Evolutionary conservation across 2,888 invertebrate species (phyloP).

Genomic region (Tinea semifulvella): DNA sequence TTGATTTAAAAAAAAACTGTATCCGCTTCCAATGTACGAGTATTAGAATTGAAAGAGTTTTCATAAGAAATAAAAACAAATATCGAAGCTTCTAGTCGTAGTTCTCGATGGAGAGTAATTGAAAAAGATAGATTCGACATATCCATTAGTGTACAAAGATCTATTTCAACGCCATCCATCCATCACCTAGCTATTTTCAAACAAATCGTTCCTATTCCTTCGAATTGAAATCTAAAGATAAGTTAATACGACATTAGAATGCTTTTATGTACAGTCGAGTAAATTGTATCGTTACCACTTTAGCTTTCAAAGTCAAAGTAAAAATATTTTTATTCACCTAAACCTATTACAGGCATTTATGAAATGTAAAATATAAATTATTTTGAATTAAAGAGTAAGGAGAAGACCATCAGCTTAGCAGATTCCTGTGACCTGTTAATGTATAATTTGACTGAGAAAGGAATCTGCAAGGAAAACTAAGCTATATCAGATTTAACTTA

Average conservation of each 20-base stretch:
- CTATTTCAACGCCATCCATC: background rate
- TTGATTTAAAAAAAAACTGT: no score
- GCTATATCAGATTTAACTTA: no score
- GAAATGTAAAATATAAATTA: background rate
- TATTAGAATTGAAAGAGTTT: no score
- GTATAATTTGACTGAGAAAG: no score
- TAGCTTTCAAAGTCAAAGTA: background rate
- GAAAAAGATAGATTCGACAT: slow-evolving; percentile 2
- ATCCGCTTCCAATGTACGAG: no score
- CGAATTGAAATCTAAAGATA: slow-evolving; percentile 8
- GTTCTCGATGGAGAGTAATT: slow-evolving; percentile 6
- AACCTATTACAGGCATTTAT: background rate
- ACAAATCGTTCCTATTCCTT: background rate
- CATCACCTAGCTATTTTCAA: slow-evolving; percentile 1
- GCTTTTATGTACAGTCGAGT: background rate
- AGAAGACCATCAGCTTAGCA: no score
- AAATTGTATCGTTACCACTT: background rate
- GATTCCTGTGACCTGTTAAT: no score
- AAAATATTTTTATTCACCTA: background rate
- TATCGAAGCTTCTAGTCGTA: no score
- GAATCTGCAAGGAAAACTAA: no score
- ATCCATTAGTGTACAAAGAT: background rate
- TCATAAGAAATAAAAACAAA: no score
- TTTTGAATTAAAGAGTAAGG: no score
- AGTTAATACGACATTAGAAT: slow-evolving; percentile 4